Evolutionary conservation across 92 coral and sea anemone species (phyloP), one percentile per base, ranked within the genome.

Genomic region (Phenganax stokvisi): DNA sequence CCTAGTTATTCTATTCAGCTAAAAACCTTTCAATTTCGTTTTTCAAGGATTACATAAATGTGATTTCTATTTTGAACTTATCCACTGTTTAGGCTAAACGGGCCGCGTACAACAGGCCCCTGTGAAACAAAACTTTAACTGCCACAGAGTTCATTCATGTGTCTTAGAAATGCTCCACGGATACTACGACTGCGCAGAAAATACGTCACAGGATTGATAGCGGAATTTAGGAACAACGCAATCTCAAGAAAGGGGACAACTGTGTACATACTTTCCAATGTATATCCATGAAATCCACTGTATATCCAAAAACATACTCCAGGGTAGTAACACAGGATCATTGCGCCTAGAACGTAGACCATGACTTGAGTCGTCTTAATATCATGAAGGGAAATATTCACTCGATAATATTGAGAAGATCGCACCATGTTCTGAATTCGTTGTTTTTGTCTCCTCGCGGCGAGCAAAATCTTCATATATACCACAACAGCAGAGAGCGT

Each of bases 401-500:
- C 51, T 75, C 80, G 51, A 54, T 31, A 28, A 4, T n/a, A 57
- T 5, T 16, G 83, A 25, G 58, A 53, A 9, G 72, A 20, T 3
- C 44, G 74, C 0, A 16, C 17, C 37, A 28, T 63, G 62, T 17
- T 13, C n/a, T 31, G 61, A 10, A 64, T 64, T 52, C 13, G 74
- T 6, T 51, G 37, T 17, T 64, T 79, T 64, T 79, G 83, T 51
- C 51, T 20, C n/a, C 74, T 79, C n/a, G 83, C 74, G 12, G 70
- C 74, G 2, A 79, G 0, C 6, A 79, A 74, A 25, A 79, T 79
- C 57, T 65, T 79, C 11, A 28, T 9, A 51, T 79, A 79, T 6
- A 79, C 83, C 2, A 79, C 83, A 8, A 79, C 3, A 2, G 83
- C 83, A 8, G 83, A 79, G 73, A 79, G 68, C 10, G 74, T 79